Evolutionary conservation across 2,888 invertebrate genomes (phyloP), one percentile per base, ranked within the genome.

Genomic region (Drosophila kuntzei): DNA sequence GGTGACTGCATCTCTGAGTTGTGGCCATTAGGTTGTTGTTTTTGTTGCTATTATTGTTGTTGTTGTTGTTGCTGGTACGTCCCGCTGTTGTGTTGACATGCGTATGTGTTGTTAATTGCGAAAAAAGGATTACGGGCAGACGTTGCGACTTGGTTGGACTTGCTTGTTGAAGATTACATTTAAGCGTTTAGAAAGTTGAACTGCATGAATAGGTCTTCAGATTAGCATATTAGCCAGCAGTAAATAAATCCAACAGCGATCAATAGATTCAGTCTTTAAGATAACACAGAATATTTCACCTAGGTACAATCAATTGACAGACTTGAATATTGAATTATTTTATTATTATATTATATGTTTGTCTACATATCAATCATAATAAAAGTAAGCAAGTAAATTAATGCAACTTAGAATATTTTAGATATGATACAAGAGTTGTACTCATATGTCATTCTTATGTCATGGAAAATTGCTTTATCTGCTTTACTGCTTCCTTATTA

Each of bases 41-140:
- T 57, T 29, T 65, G 46, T 12, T 44, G 46, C 6, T 41, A 44
- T 16, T 58, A 18, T 22, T 55, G 68, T 18, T 57, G 49, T 11
- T 46, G 50, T 2, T 16, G 44, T 3, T 11, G 11, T 11, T 49
- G 37, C 11, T 27, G 54, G 37, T 59, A 46, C 66, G 80, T 76
- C 80, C 81, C 76, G 79, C 76, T 84, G 84, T 78, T 87, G 88
- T 85, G 88, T 82, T 85, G 83, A 83, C 88, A 84, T 84, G 83
- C 83, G 83, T 84, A 84, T 84, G 83, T 82, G 83, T 75, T 84
- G 88, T 84, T 84, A 84, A 84, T 88, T 84, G 86, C 86, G 53
- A 86, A 85, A 87, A 87, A 86, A 87, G 85, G 87, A 87, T 81
- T 85, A 82, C 66, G 50, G 59, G 25, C 78, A 80, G 79, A 83